Percentiles rank a stretch among this genome's conserved stretches.
These are phyloP conservation scores for Bovichtus diacanthus DNA, from an alignment of 2,797 vertebrate species.

Conservation along the genomic window DNA sequence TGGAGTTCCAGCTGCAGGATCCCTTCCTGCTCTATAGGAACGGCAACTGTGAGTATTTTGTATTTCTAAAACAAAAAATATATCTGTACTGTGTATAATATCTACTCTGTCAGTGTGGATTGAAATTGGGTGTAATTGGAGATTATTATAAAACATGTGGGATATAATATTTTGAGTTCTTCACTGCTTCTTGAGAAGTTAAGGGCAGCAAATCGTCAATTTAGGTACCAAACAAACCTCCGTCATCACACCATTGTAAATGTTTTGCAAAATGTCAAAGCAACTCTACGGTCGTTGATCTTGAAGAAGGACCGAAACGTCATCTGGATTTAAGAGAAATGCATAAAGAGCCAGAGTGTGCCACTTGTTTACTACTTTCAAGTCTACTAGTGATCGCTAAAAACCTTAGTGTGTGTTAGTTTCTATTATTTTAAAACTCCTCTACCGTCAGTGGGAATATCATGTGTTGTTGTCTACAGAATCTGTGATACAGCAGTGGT, in stretches of 20 bases:
- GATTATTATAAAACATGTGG: not conserved
- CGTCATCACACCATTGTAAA: not conserved
- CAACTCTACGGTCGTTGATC: too few relatives aligned
- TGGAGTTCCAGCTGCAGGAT: slow-evolving; percentile 98
- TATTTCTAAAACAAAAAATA: too few relatives aligned
- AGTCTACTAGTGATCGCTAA: too few relatives aligned
- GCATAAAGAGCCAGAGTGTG: too few relatives aligned
- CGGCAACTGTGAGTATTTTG: slow-evolving; percentile 91
- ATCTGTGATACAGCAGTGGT: too few relatives aligned
- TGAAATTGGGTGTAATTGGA: not conserved
- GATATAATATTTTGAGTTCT: not conserved
- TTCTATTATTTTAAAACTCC: too few relatives aligned
- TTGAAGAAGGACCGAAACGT: too few relatives aligned
- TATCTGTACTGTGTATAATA: too few relatives aligned
- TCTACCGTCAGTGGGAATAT: not conserved
- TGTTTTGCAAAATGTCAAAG: not conserved
- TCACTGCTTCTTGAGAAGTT: not conserved
- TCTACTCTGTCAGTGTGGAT: not conserved
- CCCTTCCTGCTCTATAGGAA: slow-evolving; percentile 98
- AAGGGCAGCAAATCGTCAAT: not conserved
- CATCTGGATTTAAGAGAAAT: too few relatives aligned
- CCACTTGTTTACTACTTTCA: too few relatives aligned
- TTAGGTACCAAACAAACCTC: too few relatives aligned
- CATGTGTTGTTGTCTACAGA: not conserved
- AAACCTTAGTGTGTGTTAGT: too few relatives aligned